phyloP scores from a whole-genome alignment of 2,888 invertebrate genomes.

The Strigamia maritima region DNA sequence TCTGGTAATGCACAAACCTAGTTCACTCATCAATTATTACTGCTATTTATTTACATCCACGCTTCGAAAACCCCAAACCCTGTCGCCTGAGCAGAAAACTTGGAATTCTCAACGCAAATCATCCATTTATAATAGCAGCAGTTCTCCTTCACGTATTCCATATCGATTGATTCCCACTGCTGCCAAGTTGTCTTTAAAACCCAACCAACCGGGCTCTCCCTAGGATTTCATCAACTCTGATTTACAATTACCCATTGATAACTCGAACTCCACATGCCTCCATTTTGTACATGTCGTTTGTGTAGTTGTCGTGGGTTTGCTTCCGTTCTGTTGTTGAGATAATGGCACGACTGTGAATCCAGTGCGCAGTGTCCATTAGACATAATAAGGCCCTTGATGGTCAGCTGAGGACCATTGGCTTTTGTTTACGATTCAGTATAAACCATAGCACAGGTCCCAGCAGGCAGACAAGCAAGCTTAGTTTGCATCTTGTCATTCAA shows the following conservation, averaged over 20 bases:
- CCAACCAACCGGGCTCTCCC: background rate
- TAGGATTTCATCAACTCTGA: background rate
- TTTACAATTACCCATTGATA: slow-evolving; percentile 24
- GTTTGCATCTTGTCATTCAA: slow-evolving; percentile 28
- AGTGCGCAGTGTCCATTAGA: slow-evolving; percentile 28
- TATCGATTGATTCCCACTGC: background rate
- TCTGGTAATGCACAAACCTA: slow-evolving; percentile 22
- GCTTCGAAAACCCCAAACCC: background rate
- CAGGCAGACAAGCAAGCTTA: slow-evolving; percentile 1
- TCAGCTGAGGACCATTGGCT: slow-evolving; percentile 21
- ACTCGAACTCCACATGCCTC: background rate
- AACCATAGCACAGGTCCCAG: slow-evolving; percentile 20
- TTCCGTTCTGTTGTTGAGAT: slow-evolving; percentile 8
- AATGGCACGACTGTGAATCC: slow-evolving; percentile 16
- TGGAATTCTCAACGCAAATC: background rate
- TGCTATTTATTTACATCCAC: background rate
- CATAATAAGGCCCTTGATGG: slow-evolving; percentile 32
- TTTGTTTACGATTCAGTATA: slow-evolving; percentile 15
- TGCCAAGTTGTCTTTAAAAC: background rate
- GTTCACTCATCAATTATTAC: slow-evolving; percentile 15
- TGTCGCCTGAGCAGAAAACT: background rate
- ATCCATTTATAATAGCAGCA: background rate
- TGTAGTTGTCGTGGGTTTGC: background rate
- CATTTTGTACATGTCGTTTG: background rate
- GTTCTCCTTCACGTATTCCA: background rate